Percentiles rank a stretch among this genome's conserved stretches.
Evolutionary conservation across 2,113 vertebrate species (phyloP).

Genomic region (Ailurus styani): DNA sequence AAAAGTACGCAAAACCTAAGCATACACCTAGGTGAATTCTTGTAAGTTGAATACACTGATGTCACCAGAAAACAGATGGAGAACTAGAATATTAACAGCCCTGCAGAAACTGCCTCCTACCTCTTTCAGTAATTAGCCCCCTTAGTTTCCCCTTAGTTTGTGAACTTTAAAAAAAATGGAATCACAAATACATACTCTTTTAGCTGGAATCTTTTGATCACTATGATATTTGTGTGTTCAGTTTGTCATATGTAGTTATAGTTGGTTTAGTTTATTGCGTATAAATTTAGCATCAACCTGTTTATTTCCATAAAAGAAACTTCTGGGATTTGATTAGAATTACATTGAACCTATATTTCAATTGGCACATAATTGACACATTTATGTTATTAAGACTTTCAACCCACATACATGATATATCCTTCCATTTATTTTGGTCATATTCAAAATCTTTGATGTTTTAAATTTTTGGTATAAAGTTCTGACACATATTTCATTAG

Average conservation of each 20-base stretch:
- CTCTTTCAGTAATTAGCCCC: background rate
- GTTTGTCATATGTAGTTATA: background rate
- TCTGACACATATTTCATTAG: background rate
- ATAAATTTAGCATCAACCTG: background rate
- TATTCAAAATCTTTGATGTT: background rate
- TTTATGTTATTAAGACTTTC: background rate
- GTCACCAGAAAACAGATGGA: background rate
- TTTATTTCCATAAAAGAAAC: background rate
- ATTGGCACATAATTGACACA: background rate
- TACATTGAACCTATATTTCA: background rate
- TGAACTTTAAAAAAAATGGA: background rate
- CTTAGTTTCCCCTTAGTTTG: background rate
- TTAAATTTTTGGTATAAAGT: background rate
- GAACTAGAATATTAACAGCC: background rate
- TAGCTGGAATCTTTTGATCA: background rate
- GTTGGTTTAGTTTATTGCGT: background rate
- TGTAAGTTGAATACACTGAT: background rate
- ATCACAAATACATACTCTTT: background rate
- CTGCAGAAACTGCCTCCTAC: background rate
- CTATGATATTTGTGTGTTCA: background rate
- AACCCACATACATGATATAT: background rate
- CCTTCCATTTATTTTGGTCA: background rate
- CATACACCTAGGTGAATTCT: background rate
- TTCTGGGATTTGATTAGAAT: background rate
- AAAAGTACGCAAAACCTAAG: background rate